Conservation (phyloP, 2,797 vertebrate genomes). For the Okamejei kenojei region DNA sequence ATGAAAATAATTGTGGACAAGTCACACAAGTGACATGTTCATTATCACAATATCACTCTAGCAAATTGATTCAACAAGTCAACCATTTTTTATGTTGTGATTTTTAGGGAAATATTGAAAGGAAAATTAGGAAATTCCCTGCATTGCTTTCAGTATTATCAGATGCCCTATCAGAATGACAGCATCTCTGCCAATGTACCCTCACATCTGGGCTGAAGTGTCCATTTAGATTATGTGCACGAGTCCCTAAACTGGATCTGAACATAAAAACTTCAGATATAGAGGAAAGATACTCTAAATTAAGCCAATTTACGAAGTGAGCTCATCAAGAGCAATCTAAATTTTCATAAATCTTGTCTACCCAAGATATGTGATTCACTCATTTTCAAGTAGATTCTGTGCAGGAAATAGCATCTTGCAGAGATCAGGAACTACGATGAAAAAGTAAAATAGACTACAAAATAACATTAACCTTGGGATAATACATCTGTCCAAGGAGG, state of each 20-base stretch:
- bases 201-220: neutral
- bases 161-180: neutral
- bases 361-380: neutral
- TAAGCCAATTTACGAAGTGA: neutral
- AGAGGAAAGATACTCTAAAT: neutral
- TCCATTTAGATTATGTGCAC: neutral
- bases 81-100: neutral
- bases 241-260: neutral
- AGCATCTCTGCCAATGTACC: neutral
- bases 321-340: neutral
- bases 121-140: neutral
- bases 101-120: neutral
- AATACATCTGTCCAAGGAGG: constrained; percentile 14
- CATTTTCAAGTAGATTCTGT: neutral
- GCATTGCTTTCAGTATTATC: neutral
- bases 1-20: neutral
- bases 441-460: constrained; percentile 11
- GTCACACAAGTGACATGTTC: neutral
- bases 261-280: neutral
- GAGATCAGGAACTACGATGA: neutral
- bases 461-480: neutral
- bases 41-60: neutral
- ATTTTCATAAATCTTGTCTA: neutral
- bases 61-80: neutral
- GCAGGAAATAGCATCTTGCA: neutral